Evolutionary conservation across 2,113 vertebrate species (phyloP).

Genomic region (Craseonycteris thonglongyai): DNA sequence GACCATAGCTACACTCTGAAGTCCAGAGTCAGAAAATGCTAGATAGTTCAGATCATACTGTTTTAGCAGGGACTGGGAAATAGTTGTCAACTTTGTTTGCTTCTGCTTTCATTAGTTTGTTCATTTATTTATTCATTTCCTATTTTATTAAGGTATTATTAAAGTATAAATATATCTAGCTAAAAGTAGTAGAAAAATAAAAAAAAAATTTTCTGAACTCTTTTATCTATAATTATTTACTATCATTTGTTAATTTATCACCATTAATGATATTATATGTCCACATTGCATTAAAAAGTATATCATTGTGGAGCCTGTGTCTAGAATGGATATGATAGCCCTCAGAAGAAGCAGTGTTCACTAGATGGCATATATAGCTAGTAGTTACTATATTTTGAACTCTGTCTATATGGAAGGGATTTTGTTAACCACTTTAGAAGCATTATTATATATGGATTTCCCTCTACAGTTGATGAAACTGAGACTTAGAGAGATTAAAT

Average conservation of each 20-base stretch:
- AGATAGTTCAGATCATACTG: background rate
- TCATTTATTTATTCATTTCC: background rate
- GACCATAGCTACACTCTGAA: background rate
- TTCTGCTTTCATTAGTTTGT: background rate
- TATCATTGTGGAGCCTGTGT: background rate
- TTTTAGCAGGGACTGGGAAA: background rate
- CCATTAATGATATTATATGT: background rate
- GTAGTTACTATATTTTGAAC: background rate
- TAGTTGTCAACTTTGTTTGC: background rate
- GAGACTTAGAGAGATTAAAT: background rate
- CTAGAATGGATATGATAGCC: background rate
- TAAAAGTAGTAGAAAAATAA: background rate
- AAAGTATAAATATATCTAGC: background rate
- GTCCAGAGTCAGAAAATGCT: background rate
- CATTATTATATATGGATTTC: background rate
- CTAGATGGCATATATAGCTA: background rate
- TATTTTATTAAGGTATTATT: background rate
- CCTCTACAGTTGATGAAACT: background rate
- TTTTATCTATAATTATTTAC: background rate
- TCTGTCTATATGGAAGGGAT: background rate
- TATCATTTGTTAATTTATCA: background rate
- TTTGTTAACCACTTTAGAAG: background rate
- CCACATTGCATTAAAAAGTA: background rate
- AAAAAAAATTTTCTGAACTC: constrained; percentile 13
- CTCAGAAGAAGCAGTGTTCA: background rate